Percentiles rank a stretch among this genome's conserved stretches.
These are phyloP conservation scores for Bombylius major DNA, from an alignment of 2,888 invertebrate species.

Conservation along the genomic window DNA sequence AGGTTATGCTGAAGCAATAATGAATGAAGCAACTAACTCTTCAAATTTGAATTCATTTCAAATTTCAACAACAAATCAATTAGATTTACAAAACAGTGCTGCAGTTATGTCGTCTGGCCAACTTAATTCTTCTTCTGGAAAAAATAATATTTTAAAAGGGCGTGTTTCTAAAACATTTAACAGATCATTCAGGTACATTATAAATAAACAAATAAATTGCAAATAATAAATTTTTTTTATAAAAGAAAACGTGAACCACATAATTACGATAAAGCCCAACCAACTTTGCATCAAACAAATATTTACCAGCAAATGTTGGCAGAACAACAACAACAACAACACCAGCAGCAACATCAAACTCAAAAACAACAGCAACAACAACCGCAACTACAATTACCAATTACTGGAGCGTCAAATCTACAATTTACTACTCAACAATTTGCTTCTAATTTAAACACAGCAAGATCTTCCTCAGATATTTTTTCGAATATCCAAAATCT, in stretches of 20 bases:
- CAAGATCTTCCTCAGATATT: neutral
- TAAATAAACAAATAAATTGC: neutral
- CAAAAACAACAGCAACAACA: constrained; percentile 19
- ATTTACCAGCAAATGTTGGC: constrained; percentile 37
- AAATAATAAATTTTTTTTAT: neutral
- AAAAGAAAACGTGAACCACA: constrained; percentile 32
- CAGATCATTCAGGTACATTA: constrained; percentile 22
- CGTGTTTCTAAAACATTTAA: constrained; percentile 30
- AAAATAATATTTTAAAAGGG: constrained; percentile 31
- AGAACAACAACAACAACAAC: constrained; percentile 28
- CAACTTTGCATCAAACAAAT: constrained; percentile 36
- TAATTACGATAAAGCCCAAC: constrained; percentile 37
- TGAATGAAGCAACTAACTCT: neutral
- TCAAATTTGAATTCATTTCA: constrained; percentile 3
- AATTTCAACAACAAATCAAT: constrained; percentile 2
- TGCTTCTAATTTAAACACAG: neutral
- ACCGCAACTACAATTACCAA: constrained; percentile 20
- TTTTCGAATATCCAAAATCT: neutral
- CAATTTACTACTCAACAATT: constrained; percentile 12
- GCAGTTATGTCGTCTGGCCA: neutral
- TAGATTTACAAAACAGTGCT: neutral
- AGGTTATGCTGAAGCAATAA: constrained; percentile 7
- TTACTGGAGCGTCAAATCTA: constrained; percentile 12
- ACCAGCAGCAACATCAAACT: constrained; percentile 16
- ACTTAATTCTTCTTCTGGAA: constrained; percentile 4